These are phyloP conservation scores for Eupithecia centaureata DNA, from an alignment of 2,888 invertebrate genomes.

Conservation along the genomic window DNA sequence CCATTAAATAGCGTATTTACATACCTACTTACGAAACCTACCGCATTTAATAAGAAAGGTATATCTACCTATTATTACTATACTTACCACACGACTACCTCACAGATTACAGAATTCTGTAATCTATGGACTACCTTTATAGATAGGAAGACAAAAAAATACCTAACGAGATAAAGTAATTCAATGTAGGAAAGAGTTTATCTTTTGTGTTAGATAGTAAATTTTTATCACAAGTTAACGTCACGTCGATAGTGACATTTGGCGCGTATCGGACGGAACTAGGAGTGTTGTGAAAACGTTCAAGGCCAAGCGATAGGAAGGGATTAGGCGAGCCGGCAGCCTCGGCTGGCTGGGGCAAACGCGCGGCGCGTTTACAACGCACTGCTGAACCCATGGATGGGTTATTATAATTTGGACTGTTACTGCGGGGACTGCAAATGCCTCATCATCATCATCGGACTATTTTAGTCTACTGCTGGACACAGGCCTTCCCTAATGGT, in stretches of 20 bases:
- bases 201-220: slow-evolving; percentile 50
- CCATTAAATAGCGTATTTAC: no score
- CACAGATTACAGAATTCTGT: no score
- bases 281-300: slow-evolving; percentile 47
- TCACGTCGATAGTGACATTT: slow-evolving; percentile 50
- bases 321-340: slow-evolving; percentile 28
- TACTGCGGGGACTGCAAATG: no score
- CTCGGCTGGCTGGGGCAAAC: no score
- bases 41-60: not conserved
- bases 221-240: slow-evolving; percentile 50
- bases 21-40: no score
- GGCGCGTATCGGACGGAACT: slow-evolving; percentile 45
- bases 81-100: no score
- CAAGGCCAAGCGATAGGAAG: slow-evolving; percentile 50
- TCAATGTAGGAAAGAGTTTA: slow-evolving; percentile 50
- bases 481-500: no score
- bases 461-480: no score
- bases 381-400: no score
- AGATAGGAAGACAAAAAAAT: slow-evolving; percentile 14
- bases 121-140: not conserved
- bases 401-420: no score
- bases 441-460: no score
- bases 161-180: slow-evolving; percentile 34
- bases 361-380: no score
- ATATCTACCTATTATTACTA: not conserved